Percentiles rank a stretch among this genome's conserved stretches.
Evolutionary conservation across 2,888 invertebrate genomes (phyloP).

Genomic region (Cordilura impudica): DNA sequence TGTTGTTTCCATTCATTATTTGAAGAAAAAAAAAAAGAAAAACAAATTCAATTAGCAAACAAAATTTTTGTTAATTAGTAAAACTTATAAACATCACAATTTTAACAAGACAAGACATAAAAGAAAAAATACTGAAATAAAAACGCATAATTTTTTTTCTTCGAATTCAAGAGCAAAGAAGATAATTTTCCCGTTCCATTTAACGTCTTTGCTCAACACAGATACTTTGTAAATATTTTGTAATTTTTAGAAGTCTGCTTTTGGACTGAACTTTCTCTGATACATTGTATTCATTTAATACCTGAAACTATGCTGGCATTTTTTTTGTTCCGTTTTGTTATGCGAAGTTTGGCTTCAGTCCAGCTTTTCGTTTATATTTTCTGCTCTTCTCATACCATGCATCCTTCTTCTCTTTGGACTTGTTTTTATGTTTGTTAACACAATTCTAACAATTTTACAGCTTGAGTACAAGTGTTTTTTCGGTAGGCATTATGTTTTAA

Average conservation of each 20-base stretch:
- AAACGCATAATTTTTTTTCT: slow-evolving; percentile 4
- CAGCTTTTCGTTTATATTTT: slow-evolving; percentile 27
- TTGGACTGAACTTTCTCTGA: slow-evolving; percentile 26
- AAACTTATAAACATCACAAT: slow-evolving; percentile 61
- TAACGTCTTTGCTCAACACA: not conserved
- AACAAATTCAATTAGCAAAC: slow-evolving; percentile 59
- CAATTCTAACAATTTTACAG: slow-evolving; percentile 38
- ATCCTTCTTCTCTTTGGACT: not conserved
- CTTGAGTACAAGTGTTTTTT: slow-evolving; percentile 10
- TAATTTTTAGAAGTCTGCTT: not conserved
- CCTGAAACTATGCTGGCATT: slow-evolving; percentile 44
- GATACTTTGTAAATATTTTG: not conserved
- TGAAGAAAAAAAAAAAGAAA: slow-evolving; percentile 14
- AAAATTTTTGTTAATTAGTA: slow-evolving; percentile 64
- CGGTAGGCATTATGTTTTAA: slow-evolving; percentile 41
- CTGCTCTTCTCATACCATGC: slow-evolving; percentile 17
- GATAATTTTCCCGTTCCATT: slow-evolving; percentile 28
- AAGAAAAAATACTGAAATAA: slow-evolving; percentile 8
- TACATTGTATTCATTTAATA: slow-evolving; percentile 29
- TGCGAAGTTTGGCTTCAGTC: slow-evolving; percentile 47
- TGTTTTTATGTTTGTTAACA: slow-evolving; percentile 55
- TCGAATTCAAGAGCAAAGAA: slow-evolving; percentile 14
- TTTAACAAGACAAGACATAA: slow-evolving; percentile 45
- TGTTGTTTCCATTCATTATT: slow-evolving; percentile 50
- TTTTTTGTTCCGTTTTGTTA: slow-evolving; percentile 27